Evolutionary conservation across 2,888 invertebrate species (phyloP), one percentile per base, ranked within the genome.

Genomic region (Endomychus coccineus): DNA sequence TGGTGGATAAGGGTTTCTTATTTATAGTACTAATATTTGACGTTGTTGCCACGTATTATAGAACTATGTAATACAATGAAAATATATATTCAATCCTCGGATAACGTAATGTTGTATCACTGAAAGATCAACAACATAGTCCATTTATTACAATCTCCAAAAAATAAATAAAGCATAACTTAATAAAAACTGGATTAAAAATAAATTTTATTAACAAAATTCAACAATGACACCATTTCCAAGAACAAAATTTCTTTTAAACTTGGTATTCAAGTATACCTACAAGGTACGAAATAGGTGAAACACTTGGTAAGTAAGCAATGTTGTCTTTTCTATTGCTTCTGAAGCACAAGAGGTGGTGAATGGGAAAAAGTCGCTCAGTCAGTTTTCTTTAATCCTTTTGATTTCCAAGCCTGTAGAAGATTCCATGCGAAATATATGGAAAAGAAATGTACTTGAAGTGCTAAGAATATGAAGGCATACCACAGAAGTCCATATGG

Each of bases 401-500:
- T 71, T 21, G 82, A 76, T 62, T 79, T 81, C 92, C 91, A 92
- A 37, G 88, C 87, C 44, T 75, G 74, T 42, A 89, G 71, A 45
- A 92, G 73, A 61, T 82, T 86, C 69, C 78, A 81, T 7, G 88
- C 81, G 66, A 91, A 91, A 64, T 83, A 82, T 21, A 90, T 61
- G 34, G 90, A 86, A 68, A 90, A 89, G 46, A 78, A 73, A 64
- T 92, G 92, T 33, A 95, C 82, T 71, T 96, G 95, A 23, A 86
- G 74, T 4, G 87, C 89, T 7, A 88, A 69, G 27, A 88, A 69
- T 44, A 94, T 79, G 66, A 94, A 95, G 40, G 83, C 84, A 63
- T 89, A 91, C 94, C 92, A 94, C 42, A 95, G 72, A 15, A 94
- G 70, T 10, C 90, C 91, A 59, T 92, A 88, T 0, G 95, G 94